These are phyloP conservation scores for Liodrosophila aerea DNA, from an alignment of 2,888 invertebrate species.

Conservation along the genomic window DNA sequence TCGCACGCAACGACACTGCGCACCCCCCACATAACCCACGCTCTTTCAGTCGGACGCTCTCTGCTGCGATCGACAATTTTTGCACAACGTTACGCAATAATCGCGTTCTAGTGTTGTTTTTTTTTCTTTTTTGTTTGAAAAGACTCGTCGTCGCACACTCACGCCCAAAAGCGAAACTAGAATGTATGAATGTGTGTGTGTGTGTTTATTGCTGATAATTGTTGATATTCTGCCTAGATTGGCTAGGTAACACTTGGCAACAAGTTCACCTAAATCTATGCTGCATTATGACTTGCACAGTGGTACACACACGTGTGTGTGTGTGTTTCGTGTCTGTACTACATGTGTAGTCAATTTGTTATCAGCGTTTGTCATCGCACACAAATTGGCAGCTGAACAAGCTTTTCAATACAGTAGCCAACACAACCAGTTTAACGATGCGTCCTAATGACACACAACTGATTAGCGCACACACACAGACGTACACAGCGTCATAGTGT, in stretches of 20 bases:
- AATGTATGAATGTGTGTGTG: not conserved
- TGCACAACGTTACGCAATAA: slow-evolving; percentile 67
- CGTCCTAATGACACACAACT: slow-evolving; percentile 54
- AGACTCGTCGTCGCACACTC: slow-evolving; percentile 12
- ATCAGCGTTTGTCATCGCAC: too few relatives aligned
- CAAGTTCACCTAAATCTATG: slow-evolving; percentile 33
- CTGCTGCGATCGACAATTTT: slow-evolving; percentile 25
- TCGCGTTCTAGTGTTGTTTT: slow-evolving; percentile 45
- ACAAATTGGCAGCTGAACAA: slow-evolving; percentile 4
- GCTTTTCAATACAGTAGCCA: not conserved
- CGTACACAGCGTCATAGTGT: slow-evolving; percentile 29
- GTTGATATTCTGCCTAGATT: slow-evolving; percentile 21
- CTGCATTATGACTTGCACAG: slow-evolving; percentile 48
- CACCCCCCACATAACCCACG: slow-evolving; percentile 26
- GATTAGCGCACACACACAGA: slow-evolving; percentile 22
- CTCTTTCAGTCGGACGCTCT: slow-evolving; percentile 14
- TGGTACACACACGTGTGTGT: not conserved
- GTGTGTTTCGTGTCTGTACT: too few relatives aligned
- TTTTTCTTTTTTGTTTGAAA: slow-evolving; percentile 40
- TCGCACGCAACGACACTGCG: not conserved
- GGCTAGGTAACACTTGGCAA: slow-evolving; percentile 46
- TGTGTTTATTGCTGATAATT: slow-evolving; percentile 53
- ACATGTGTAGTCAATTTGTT: too few relatives aligned
- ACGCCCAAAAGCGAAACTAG: not conserved
- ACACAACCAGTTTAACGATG: slow-evolving; percentile 39